A percentile compares a stretch with the other conserved stretches of the same genome.
These are phyloP conservation scores for Stenurella melanura DNA, from an alignment of 2,888 invertebrate species.

Conservation along the genomic window DNA sequence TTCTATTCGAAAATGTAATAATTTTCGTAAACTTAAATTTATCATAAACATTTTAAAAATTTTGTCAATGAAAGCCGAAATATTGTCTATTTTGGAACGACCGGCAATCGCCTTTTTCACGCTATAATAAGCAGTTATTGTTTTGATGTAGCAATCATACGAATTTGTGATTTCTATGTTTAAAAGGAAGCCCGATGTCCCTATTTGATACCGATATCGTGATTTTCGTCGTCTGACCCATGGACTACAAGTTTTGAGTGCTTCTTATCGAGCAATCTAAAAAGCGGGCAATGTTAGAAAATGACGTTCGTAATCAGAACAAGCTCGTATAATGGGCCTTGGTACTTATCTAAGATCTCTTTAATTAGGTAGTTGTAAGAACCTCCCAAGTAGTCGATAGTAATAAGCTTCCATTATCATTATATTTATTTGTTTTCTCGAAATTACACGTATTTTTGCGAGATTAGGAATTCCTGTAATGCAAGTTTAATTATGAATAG, in stretches of 20 bases:
- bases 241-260: neutral
- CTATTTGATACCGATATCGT: no score
- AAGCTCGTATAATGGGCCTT: neutral
- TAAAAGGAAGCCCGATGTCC: no score
- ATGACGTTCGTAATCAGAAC: neutral
- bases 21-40: no score
- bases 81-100: no score
- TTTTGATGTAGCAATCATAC: no score
- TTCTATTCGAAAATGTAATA: no score
- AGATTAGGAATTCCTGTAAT: neutral
- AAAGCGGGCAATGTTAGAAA: neutral
- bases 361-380: constrained; percentile 4
- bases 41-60: no score
- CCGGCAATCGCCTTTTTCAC: no score
- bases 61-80: no score
- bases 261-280: neutral
- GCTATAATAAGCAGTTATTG: no score
- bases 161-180: no score
- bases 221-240: no score
- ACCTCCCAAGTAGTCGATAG: neutral
- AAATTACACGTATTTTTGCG: neutral
- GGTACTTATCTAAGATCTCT: constrained; percentile 3
- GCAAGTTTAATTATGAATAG: neutral
- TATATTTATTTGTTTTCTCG: constrained; percentile 1
- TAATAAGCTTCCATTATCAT: neutral